Base-by-base conservation (phyloP, 2,113 vertebrate species). In the Ceyx margarethae region DNA sequence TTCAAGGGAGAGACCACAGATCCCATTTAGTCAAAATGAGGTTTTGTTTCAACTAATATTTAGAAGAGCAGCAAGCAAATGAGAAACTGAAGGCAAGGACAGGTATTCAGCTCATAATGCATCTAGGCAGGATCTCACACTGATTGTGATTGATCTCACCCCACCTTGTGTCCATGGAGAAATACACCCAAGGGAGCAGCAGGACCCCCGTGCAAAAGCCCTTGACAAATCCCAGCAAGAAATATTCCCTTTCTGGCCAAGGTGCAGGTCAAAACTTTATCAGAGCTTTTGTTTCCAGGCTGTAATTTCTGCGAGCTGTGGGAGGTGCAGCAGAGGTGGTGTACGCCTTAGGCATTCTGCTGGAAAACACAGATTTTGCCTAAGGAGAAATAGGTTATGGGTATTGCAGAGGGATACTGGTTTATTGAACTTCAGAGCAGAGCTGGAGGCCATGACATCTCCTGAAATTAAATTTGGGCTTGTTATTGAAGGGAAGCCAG, bases 401-500 rank as follows among this genome's bases (percentile, higher is more conserved):
- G 23, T 54, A 16, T 4, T 77, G 87, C 61, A 69, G 64, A 61
- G 40, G 14, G 15, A 77, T 7, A 1, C 0, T 1, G 37, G 6
- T 28, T 80, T 71, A 74, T 42, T 65, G 68, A 90, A 56, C 61
- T 23, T 67, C 33, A 64, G 81, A 81, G 74, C 0, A 0, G 58
- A 86, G 80, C 85, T 58, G 83, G 78, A 66, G 87, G 73, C 56
- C 61, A 28, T 1, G 15, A 53, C 71, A 61, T 8, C 40, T 46
- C 37, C 67, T 71, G 68, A 88, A 94, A 94, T 93, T 56, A 84
- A 94, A 77, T 15, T 69, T n/a, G 11, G 2, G 29, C 29, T 75
- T 28, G 13, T 53, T 88, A 50, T 1, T 57, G 80, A 94, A 33
- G 0, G 0, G 23, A 10, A 48, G 35, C 22, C 51, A 8, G 3